Percentiles rank a stretch among this genome's conserved stretches.
These are phyloP conservation scores for Crypturellus undulatus DNA, from an alignment of 2,113 vertebrate genomes.

Conservation along the genomic window DNA sequence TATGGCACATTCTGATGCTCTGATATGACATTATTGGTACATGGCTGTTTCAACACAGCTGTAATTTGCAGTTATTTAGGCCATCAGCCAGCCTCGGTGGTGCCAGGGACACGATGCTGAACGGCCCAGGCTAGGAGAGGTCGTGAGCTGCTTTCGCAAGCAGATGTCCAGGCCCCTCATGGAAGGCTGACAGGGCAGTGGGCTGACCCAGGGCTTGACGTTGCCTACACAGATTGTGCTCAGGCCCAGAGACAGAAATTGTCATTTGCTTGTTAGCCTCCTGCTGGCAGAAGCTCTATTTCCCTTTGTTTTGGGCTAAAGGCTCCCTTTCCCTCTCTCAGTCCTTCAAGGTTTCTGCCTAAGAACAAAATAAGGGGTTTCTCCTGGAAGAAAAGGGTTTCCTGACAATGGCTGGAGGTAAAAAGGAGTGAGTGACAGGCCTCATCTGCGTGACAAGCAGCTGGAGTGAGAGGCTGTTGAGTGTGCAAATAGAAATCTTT, in stretches of 20 bases:
- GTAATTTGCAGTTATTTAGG: background rate
- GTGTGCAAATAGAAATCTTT: slow-evolving; percentile 57
- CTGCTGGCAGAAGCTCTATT: slow-evolving; percentile 54
- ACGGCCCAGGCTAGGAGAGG: background rate
- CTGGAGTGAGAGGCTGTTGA: slow-evolving; percentile 48
- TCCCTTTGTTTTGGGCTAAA: slow-evolving; percentile 69
- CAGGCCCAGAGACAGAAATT: slow-evolving; percentile 57
- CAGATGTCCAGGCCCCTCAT: slow-evolving; percentile 44
- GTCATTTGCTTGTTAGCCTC: slow-evolving; percentile 72
- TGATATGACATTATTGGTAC: background rate
- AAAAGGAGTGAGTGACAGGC: slow-evolving; percentile 62
- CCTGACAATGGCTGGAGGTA: slow-evolving; percentile 30
- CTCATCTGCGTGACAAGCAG: slow-evolving; percentile 55
- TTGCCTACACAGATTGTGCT: slow-evolving; percentile 48
- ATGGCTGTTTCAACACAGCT: background rate
- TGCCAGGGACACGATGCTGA: background rate
- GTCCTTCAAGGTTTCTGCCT: background rate
- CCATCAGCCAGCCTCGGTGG: background rate
- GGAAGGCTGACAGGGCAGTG: slow-evolving; percentile 35
- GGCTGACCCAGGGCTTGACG: slow-evolving; percentile 63
- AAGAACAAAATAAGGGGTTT: slow-evolving; percentile 34
- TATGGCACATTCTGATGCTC: background rate
- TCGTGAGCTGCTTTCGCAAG: background rate
- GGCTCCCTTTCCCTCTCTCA: background rate
- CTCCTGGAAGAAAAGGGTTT: slow-evolving; percentile 31